Evolutionary conservation across 2,113 vertebrate species (phyloP), one percentile per base, ranked within the genome.

Genomic region (Nymphicus hollandicus): DNA sequence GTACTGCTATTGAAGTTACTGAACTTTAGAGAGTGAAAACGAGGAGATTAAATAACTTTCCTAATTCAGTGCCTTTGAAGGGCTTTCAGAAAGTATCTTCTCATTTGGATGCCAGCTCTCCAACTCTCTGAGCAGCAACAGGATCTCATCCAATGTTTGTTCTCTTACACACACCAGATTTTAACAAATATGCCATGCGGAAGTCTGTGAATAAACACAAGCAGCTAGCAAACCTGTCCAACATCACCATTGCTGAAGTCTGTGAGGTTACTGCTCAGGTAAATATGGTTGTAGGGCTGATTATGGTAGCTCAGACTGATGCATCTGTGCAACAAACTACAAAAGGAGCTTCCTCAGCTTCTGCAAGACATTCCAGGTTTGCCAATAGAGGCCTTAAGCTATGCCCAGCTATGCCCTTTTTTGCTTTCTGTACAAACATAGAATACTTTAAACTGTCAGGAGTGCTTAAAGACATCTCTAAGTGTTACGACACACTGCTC

Each of bases 301-400:
- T 74, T 52, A 55, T 74, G 31, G 41, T 14, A 50, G 28, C 35
- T 81, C 31, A 35, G 50, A 13, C 16, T 31, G 27, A 11, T 3
- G 2, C 0, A 0, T 37, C 69, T 41, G 18, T 16, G 19, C 24
- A 58, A 8, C 29, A 49, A 73, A n/a, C 24, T 66, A 22, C 28
- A n/a, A 25, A 28, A 10, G 14, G 28, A 87, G 1, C 14, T 63
- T 81, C 25, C 23, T 63, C 43, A 63, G 60, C 22, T 43, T 65
- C 60, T 44, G 8, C 7, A 46, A 50, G 35, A 58, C 41, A 23
- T 33, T 58, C 61, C 33, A 13, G 17, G 27, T 76, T 84, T 89
- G 28, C 52, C 61, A 85, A 28, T 13, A 76, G 13, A 55, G 17
- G 13, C 15, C 5, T 49, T 46, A 31, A 64, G 19, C 8, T 58